Percentiles rank a stretch among this genome's conserved stretches.
Evolutionary conservation across 2,113 vertebrate genomes (phyloP).

Genomic region (Baryphthengus martii): DNA sequence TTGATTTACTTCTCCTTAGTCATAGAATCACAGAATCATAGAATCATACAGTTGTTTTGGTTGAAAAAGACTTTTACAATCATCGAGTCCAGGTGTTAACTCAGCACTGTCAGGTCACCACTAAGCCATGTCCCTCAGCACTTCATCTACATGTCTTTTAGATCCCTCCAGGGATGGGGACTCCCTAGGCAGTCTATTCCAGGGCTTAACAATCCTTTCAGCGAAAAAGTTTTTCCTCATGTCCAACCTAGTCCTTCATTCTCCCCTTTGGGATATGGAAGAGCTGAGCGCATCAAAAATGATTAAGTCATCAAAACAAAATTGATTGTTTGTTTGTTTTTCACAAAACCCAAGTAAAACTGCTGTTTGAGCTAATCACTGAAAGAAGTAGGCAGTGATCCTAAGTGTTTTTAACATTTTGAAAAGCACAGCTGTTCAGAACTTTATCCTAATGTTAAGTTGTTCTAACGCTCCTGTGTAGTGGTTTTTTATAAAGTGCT

Average conservation of each 20-base stretch:
- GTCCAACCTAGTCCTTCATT: not conserved
- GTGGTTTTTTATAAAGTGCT: not conserved
- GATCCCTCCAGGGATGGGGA: no score
- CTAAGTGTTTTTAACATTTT: not conserved
- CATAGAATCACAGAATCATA: no score
- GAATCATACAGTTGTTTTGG: no score
- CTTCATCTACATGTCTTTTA: no score
- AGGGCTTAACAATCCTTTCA: no score
- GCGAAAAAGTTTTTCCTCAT: no score
- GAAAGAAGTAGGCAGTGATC: not conserved
- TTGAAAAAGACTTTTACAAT: no score
- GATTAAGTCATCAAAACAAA: not conserved
- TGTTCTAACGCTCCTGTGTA: not conserved
- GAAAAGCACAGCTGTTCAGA: not conserved
- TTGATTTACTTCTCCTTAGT: not conserved
- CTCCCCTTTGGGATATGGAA: not conserved
- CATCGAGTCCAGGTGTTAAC: no score
- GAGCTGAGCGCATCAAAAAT: not conserved
- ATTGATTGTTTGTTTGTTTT: not conserved
- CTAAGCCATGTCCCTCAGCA: no score
- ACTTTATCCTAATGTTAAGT: not conserved
- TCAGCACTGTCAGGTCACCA: no score
- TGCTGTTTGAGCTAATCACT: not conserved
- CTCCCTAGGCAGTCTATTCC: no score
- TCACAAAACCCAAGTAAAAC: not conserved